phyloP scores from a whole-genome alignment of 30 jellyfish, hydroid and myxozoan species.

The Calvadosia cruxmelitensis region DNA sequence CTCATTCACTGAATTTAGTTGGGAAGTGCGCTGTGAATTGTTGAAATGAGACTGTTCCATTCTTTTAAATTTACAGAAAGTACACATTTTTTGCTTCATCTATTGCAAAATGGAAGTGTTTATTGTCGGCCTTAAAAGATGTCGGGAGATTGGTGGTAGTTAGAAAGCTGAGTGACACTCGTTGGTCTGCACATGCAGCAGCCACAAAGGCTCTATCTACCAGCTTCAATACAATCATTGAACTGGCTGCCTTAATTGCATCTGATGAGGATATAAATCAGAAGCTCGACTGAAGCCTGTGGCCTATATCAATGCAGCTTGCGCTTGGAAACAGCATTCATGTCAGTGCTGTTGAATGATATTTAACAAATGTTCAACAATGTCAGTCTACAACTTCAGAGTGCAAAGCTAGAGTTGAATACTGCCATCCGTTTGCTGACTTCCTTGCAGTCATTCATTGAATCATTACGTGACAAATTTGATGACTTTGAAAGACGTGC shows the following conservation, averaged over 20 bases:
- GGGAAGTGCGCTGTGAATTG: slow-evolving; percentile 18
- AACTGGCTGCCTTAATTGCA: not conserved
- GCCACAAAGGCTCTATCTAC: slow-evolving; percentile 6
- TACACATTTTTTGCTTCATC: not conserved
- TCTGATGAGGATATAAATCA: not conserved
- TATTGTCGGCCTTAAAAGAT: not conserved
- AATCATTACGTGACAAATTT: too few species aligned
- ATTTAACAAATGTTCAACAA: slow-evolving; percentile 6
- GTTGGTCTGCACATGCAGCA: slow-evolving; percentile 24
- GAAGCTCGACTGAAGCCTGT: not conserved
- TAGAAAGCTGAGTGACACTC: not conserved
- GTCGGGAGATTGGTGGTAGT: not conserved
- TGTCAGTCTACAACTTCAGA: not conserved
- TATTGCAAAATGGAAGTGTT: not conserved
- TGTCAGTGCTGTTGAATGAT: slow-evolving; percentile 2
- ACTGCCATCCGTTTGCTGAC: slow-evolving; percentile 8
- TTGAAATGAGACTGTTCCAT: slow-evolving; percentile 18
- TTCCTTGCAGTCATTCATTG: not conserved
- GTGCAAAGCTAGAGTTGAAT: slow-evolving; percentile 5
- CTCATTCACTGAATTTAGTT: slow-evolving; percentile 5
- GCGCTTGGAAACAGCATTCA: slow-evolving; percentile 2
- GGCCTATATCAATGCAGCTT: not conserved
- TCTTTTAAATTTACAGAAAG: not conserved
- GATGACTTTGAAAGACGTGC: too few species aligned
- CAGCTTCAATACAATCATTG: not conserved